These are phyloP conservation scores for Chaenocephalus aceratus DNA, from an alignment of 2,113 vertebrate species.

Conservation along the genomic window DNA sequence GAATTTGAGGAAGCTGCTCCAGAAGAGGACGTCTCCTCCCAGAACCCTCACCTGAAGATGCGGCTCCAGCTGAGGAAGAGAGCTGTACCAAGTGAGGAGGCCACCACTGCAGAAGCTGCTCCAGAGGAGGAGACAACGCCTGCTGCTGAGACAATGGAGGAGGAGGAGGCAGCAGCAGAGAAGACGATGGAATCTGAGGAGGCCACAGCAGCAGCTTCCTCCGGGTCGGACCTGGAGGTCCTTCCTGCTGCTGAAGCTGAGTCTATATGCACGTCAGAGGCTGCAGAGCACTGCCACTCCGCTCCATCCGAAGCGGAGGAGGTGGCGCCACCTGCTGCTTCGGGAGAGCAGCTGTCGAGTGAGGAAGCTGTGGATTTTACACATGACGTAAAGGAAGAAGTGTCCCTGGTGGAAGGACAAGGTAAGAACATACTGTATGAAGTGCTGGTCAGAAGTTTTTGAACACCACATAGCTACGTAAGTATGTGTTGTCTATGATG, in stretches of 20 bases:
- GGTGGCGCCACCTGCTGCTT: constrained; percentile 36
- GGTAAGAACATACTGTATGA: constrained; percentile 47
- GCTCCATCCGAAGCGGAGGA: constrained; percentile 33
- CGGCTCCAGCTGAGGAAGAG: constrained; percentile 21
- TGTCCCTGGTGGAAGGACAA: constrained; percentile 32
- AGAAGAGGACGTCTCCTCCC: neutral
- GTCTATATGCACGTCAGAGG: neutral
- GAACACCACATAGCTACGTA: neutral
- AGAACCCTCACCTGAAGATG: neutral
- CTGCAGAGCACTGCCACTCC: constrained; percentile 37
- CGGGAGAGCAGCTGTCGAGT: neutral
- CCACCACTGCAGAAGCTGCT: constrained; percentile 11
- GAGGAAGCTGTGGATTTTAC: constrained; percentile 14
- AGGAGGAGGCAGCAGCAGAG: constrained; percentile 20
- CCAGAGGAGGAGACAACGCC: constrained; percentile 3
- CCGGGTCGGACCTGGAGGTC: constrained; percentile 28
- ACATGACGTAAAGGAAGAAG: constrained; percentile 25
- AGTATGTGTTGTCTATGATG: neutral
- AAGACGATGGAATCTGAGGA: neutral
- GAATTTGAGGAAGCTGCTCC: neutral
- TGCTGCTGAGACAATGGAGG: constrained; percentile 25
- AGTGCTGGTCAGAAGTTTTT: neutral
- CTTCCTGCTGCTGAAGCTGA: constrained; percentile 40
- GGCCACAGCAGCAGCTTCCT: constrained; percentile 31
- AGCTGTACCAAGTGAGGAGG: constrained; percentile 22